Evolutionary conservation across 2,888 invertebrate genomes (phyloP).

Genomic region (Tetropium fuscum): DNA sequence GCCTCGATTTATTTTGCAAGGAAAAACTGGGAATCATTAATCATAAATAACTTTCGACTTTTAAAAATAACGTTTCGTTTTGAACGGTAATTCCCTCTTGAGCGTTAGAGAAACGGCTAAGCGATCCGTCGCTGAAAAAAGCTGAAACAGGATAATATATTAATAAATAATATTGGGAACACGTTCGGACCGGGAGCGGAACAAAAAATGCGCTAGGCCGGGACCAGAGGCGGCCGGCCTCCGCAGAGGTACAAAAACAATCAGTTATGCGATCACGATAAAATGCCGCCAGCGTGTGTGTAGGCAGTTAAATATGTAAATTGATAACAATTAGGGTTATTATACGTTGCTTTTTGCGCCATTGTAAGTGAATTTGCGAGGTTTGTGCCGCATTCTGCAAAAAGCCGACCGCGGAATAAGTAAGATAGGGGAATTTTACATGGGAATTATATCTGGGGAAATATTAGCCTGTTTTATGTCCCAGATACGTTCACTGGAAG

Average conservation of each 20-base stretch:
- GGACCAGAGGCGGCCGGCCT: too few species aligned
- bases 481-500: too few species aligned
- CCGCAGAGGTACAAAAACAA: background rate
- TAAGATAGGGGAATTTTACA: too few species aligned
- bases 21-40: too few species aligned
- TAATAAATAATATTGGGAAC: slow-evolving; percentile 9
- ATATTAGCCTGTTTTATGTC: too few species aligned
- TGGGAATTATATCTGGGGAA: too few species aligned
- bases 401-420: too few species aligned
- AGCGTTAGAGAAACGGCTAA: too few species aligned
- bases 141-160: background rate
- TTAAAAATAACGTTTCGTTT: too few species aligned
- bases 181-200: background rate
- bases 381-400: background rate
- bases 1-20: too few species aligned
- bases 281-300: background rate
- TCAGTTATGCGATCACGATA: background rate
- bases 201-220: background rate
- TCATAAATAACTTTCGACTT: too few species aligned
- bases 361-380: background rate
- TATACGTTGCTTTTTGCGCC: background rate
- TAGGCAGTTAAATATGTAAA: slow-evolving; percentile 3
- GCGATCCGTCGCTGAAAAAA: background rate
- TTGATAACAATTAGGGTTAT: slow-evolving; percentile 3
- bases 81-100: too few species aligned